These are phyloP conservation scores for Venustaconcha ellipsiformis DNA, from an alignment of 1,140 invertebrate genomes.

Conservation along the genomic window DNA sequence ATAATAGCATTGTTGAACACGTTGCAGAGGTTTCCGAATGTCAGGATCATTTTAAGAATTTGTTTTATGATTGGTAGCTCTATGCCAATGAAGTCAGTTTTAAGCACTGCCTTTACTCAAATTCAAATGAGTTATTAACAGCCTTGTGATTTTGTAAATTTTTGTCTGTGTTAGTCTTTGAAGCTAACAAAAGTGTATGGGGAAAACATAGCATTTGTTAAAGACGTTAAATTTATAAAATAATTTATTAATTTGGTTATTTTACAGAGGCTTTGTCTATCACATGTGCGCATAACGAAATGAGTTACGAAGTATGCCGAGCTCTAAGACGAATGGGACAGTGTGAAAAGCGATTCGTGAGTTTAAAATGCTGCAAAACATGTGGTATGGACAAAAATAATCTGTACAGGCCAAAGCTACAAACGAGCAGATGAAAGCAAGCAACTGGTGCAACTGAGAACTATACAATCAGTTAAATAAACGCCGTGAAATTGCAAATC, in stretches of 20 bases:
- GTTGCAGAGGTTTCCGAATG: too few species aligned
- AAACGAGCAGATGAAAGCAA: conserved; percentile 9
- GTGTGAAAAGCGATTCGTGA: conserved; percentile 50
- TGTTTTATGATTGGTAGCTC: too few species aligned
- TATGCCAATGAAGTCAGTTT: too few species aligned
- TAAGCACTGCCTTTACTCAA: too few species aligned
- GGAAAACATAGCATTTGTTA: not conserved
- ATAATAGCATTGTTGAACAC: too few species aligned
- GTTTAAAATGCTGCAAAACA: conserved; percentile 54
- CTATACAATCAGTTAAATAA: too few species aligned
- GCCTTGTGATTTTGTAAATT: not conserved
- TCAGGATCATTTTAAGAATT: too few species aligned
- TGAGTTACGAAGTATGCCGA: conserved; percentile 49
- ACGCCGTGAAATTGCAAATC: too few species aligned
- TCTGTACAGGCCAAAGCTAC: conserved; percentile 18
- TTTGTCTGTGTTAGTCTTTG: not conserved
- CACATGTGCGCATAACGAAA: conserved; percentile 48
- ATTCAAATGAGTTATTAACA: not conserved
- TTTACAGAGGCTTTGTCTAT: conserved; percentile 41
- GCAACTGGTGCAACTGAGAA: too few species aligned
- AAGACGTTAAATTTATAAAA: not conserved
- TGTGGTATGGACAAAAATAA: conserved; percentile 37
- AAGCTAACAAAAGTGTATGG: not conserved
- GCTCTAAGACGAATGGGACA: conserved; percentile 50
- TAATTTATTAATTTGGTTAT: conserved; percentile 17